A percentile compares a stretch with the other conserved stretches of the same genome.
These are phyloP conservation scores for Agrochola lychnidis DNA, from an alignment of 2,888 invertebrate species.

Conservation along the genomic window DNA sequence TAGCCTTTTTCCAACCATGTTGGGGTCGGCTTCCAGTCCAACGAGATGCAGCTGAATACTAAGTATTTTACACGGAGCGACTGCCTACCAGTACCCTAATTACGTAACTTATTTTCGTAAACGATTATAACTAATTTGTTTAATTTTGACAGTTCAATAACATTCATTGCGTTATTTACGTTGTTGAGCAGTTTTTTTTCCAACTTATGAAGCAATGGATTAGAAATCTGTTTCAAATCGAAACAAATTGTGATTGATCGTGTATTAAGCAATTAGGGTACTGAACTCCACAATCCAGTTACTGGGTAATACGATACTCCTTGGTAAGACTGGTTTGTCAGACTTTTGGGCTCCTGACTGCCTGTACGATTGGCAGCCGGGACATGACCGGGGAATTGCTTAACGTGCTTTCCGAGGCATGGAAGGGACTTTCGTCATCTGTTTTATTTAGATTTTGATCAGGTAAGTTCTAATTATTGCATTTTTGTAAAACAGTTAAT, in stretches of 20 bases:
- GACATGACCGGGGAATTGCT: no score
- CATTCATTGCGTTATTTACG: no score
- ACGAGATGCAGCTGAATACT: not conserved
- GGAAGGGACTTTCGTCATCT: not conserved
- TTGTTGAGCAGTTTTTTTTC: no score
- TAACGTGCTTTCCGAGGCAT: not conserved
- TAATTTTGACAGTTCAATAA: no score
- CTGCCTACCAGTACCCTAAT: not conserved
- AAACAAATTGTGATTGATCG: no score
- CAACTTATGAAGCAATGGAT: no score
- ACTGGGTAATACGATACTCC: not conserved
- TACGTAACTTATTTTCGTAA: no score
- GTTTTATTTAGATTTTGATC: constrained; percentile 1
- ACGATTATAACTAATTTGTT: no score
- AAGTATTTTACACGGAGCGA: not conserved
- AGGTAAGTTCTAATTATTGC: not conserved
- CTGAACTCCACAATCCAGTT: not conserved
- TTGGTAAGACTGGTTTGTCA: not conserved
- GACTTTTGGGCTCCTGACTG: not conserved
- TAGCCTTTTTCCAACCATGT: not conserved
- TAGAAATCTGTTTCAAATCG: no score
- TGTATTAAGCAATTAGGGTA: no score
- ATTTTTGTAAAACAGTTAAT: not conserved
- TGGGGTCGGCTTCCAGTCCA: not conserved
- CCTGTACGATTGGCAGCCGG: no score